These are phyloP conservation scores for Lagocephalus sceleratus DNA, from an alignment of 2,797 vertebrate species.

Conservation along the genomic window DNA sequence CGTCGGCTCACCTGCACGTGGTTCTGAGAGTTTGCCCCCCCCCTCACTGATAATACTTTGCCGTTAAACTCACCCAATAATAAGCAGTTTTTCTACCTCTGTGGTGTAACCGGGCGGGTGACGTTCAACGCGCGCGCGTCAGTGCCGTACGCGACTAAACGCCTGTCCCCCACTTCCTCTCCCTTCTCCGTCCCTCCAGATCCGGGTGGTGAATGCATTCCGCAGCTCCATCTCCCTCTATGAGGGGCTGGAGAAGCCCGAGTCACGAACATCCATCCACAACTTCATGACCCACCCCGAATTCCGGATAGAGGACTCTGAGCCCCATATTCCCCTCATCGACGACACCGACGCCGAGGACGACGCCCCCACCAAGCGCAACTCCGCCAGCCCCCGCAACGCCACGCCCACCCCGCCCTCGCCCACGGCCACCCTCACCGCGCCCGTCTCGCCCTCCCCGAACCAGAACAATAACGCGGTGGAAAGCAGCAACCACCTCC, in stretches of 20 bases:
- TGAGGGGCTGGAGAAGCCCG: conserved; percentile 97
- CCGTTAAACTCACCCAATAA: conserved; percentile 73
- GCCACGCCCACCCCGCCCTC: conserved; percentile 79
- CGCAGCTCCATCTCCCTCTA: conserved; percentile 99
- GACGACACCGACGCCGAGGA: conserved; percentile 98
- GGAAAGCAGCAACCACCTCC: conserved; percentile 92
- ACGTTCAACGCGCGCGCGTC: conserved; percentile 20
- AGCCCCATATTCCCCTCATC: conserved; percentile 97
- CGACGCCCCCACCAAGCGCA: conserved; percentile 95
- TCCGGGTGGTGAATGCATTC: conserved; percentile 99
- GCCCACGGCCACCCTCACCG: conserved; percentile 52
- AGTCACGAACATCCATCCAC: conserved; percentile 96
- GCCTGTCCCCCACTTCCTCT: conserved; percentile 16
- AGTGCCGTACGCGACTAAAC: conserved; percentile 48
- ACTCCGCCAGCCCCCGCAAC: conserved; percentile 80
- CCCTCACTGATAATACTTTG: conserved; percentile 72
- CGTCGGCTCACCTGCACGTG: conserved; percentile 80
- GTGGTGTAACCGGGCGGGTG: conserved; percentile 34
- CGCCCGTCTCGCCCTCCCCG: conserved; percentile 83
- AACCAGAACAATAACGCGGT: conserved; percentile 99
- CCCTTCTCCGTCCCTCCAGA: conserved; percentile 74
- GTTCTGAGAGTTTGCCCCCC: conserved; percentile 72
- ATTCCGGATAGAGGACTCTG: conserved; percentile 99
- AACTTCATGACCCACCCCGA: conserved; percentile 99
- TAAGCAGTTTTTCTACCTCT: conserved; percentile 35